A percentile compares a stretch with the other conserved stretches of the same genome.
Conservation (phyloP, 2,888 invertebrate species). For the Suillia variegata region DNA sequence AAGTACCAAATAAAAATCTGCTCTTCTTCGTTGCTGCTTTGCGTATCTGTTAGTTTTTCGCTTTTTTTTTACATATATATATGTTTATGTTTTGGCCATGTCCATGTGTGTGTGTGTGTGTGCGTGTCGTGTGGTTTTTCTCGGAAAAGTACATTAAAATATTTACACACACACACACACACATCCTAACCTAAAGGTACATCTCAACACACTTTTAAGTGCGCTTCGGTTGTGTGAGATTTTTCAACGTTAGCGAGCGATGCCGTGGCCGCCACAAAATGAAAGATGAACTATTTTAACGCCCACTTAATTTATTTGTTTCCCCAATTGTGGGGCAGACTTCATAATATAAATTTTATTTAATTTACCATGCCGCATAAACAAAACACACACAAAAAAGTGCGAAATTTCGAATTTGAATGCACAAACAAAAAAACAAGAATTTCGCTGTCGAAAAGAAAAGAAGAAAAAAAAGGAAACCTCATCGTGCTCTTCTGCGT, state of each 20-base stretch:
- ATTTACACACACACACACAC: background rate
- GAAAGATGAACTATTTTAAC: slow-evolving; percentile 60
- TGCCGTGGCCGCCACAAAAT: slow-evolving; percentile 31
- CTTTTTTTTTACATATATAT: too few relatives aligned
- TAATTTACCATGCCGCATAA: slow-evolving; percentile 26
- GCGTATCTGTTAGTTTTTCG: too few relatives aligned
- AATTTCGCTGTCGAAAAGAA: background rate
- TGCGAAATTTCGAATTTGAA: background rate
- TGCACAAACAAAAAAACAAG: background rate
- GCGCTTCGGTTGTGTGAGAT: too few relatives aligned
- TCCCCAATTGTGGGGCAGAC: slow-evolving; percentile 22
- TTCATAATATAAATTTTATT: slow-evolving; percentile 33
- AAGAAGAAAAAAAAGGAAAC: background rate
- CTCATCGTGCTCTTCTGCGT: background rate
- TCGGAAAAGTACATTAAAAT: background rate
- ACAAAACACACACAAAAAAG: too few relatives aligned
- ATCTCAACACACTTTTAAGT: slow-evolving; percentile 12
- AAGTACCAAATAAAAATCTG: background rate
- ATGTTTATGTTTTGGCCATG: too few relatives aligned
- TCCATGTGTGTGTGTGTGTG: background rate
- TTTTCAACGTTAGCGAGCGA: background rate
- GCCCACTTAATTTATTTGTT: slow-evolving; percentile 58
- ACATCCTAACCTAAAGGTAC: background rate
- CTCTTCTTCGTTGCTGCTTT: too few relatives aligned
- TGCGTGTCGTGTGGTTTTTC: background rate